Base-by-base conservation (phyloP, 1,140 invertebrate genomes). In the Drosophila arawakana region DNA sequence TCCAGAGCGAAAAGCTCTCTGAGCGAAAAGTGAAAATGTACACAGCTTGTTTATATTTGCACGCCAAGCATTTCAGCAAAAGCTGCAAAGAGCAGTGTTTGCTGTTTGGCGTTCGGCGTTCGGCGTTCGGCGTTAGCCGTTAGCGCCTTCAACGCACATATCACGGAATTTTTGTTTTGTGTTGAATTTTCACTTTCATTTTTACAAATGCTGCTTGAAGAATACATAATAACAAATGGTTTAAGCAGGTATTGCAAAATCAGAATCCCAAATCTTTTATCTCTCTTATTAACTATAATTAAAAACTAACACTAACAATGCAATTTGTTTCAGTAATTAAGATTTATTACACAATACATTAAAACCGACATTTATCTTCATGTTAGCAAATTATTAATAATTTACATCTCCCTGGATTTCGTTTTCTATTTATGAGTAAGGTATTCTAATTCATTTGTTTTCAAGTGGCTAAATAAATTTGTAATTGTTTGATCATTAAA, bases 131-230 rank as follows among this genome's bases (percentile, higher is more conserved):
- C 54, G 21, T 37, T 37, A 49, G 43, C 35, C 37, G 50, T 54
- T 54, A 18, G 50, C 54, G 49, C 49, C 57, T 43, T 47, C 50
- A 58, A 37, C 50, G 34, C 62, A 35, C 68, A 68, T 66, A 82
- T 83, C 80, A 88, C 76, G 83, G 72, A 71, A 83, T 82, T 70
- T 86, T 88, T 77, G 46, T 89, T 86, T 88, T 77, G 49, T 89
- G 78, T 78, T 78, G 74, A 81, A 84, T 88, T 88, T 88, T 88
- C 84, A 88, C 84, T 89, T 88, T 88, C 84, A 54, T 66, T 88
- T 88, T 76, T 34, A 37, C 35, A 52, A 60, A 73, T 52, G 18
- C 35, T 35, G 58, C 70, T 52, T 47, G 34, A 11, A 44, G 55
- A 18, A 66, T 59, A n/a, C 46, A 72, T 50, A 67, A 59, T 44